Percentiles rank a stretch among this genome's conserved stretches.
phyloP scores from a whole-genome alignment of 2,888 invertebrate species.

The Arctia plantaginis region DNA sequence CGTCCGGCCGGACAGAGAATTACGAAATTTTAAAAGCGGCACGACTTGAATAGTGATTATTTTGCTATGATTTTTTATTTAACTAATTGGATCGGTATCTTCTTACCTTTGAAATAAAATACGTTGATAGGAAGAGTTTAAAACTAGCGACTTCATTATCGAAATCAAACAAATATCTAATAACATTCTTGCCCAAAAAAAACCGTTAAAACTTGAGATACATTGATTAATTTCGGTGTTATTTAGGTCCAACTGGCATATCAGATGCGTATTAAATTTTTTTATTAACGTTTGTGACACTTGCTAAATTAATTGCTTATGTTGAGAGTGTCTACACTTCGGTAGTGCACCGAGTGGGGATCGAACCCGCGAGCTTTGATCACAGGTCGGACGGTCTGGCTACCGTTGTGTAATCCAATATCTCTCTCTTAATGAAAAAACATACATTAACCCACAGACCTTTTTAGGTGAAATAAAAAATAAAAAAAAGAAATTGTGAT shows the following conservation, averaged over 20 bases:
- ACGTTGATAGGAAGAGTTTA: neutral
- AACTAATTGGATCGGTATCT: neutral
- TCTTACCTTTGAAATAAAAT: neutral
- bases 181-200: neutral
- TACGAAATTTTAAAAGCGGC: constrained; percentile 55
- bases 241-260: no score
- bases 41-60: constrained; percentile 22
- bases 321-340: neutral
- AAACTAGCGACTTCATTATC: neutral
- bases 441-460: no score
- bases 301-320: neutral
- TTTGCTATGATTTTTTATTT: neutral
- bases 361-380: no score
- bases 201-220: neutral
- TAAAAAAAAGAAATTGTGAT: no score
- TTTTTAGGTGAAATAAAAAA: no score
- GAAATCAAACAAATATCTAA: neutral
- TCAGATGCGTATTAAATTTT: no score
- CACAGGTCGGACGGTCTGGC: no score
- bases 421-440: no score
- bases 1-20: constrained; percentile 57
- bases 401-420: no score
- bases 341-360: neutral
- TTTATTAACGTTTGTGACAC: neutral
- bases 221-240: no score